phyloP scores from a whole-genome alignment of 2,888 invertebrate species.

The Lasioglossum marginatum region DNA sequence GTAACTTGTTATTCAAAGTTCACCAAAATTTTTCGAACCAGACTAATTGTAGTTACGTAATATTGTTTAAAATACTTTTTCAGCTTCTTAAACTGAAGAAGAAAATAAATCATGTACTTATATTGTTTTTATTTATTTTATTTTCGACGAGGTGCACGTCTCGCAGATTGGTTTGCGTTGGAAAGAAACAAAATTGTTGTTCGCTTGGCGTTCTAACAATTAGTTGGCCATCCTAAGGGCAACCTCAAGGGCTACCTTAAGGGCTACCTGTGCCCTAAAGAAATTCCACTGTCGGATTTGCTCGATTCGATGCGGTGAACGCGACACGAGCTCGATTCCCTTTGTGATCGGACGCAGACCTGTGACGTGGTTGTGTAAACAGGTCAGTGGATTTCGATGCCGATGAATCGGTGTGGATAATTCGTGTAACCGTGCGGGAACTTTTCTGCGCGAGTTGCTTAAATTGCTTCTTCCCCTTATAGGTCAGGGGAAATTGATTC shows the following conservation, averaged over 20 bases:
- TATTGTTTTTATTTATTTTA: neutral
- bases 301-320: slow-evolving; percentile 39
- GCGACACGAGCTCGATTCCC: slow-evolving; percentile 41
- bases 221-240: neutral
- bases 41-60: neutral
- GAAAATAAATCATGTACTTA: neutral
- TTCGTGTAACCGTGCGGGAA: slow-evolving; percentile 19
- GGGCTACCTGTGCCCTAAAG: neutral
- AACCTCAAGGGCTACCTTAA: neutral
- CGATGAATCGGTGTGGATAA: slow-evolving; percentile 31
- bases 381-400: slow-evolving; percentile 41
- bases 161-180: neutral
- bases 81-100: too few species aligned
- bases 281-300: slow-evolving; percentile 45
- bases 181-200: neutral
- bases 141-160: too few species aligned
- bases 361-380: slow-evolving; percentile 38
- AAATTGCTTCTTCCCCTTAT: neutral
- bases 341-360: slow-evolving; percentile 30
- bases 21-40: too few species aligned
- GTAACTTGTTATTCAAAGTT: neutral
- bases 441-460: slow-evolving; percentile 8
- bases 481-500: neutral
- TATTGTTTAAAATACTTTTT: too few species aligned
- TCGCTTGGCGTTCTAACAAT: neutral